Evolutionary conservation across 1,140 invertebrate genomes (phyloP).

Genomic region (Lepidurus arcticus): DNA sequence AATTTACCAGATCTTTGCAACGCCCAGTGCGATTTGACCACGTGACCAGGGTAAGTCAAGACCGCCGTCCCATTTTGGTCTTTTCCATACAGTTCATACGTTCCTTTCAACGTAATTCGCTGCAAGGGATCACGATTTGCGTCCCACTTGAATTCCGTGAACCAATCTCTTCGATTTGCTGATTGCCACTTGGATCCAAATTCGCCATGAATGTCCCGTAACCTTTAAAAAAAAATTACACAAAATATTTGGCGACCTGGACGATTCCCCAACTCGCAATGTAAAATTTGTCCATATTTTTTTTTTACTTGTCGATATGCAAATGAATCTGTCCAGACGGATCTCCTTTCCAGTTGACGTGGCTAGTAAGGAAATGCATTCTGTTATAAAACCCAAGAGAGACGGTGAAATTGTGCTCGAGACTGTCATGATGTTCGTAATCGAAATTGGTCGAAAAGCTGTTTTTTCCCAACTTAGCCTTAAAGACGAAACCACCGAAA

Average conservation of each 20-base stretch:
- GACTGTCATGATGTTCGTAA: not conserved
- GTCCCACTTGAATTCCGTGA: slow-evolving; percentile 70
- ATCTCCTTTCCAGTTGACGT: slow-evolving; percentile 27
- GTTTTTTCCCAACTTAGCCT: slow-evolving; percentile 30
- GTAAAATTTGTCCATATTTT: not conserved
- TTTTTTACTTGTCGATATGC: slow-evolving; percentile 29
- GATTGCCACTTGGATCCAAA: slow-evolving; percentile 53
- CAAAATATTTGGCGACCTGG: not conserved
- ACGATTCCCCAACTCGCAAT: not conserved
- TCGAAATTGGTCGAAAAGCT: slow-evolving; percentile 9
- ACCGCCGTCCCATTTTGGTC: slow-evolving; percentile 56
- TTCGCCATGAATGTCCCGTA: slow-evolving; percentile 59
- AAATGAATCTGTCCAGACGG: slow-evolving; percentile 16
- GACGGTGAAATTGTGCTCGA: slow-evolving; percentile 19
- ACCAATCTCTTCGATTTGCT: slow-evolving; percentile 53
- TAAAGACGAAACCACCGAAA: not conserved
- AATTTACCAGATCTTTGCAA: slow-evolving; percentile 23
- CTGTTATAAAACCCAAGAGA: slow-evolving; percentile 25
- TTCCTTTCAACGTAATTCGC: slow-evolving; percentile 51
- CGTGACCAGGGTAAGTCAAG: slow-evolving; percentile 65
- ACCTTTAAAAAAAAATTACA: slow-evolving; percentile 46
- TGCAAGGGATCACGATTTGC: slow-evolving; percentile 70
- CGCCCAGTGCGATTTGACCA: slow-evolving; percentile 41
- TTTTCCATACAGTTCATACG: slow-evolving; percentile 48
- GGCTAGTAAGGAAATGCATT: slow-evolving; percentile 25